Conservation (phyloP, 2,797 vertebrate species). For the Anableps anableps region DNA sequence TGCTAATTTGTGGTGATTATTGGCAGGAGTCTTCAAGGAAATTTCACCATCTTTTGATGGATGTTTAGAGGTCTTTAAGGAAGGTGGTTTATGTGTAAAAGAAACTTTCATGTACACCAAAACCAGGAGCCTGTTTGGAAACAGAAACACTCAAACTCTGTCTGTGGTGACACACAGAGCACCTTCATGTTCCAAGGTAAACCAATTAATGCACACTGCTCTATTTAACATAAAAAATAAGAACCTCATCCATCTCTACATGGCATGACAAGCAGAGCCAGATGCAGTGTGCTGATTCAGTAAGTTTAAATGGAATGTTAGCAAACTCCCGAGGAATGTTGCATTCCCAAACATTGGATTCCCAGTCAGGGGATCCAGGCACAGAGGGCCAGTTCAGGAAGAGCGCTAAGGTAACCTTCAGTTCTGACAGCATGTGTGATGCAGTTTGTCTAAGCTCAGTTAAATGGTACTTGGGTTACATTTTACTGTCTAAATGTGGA, state of each 20-base stretch:
- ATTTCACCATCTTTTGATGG: slow-evolving; percentile 18
- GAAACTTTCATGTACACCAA: slow-evolving; percentile 68
- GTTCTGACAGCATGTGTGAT: slow-evolving; percentile 11
- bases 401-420: slow-evolving; percentile 26
- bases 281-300: slow-evolving; percentile 76
- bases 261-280: slow-evolving; percentile 65
- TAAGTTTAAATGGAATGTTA: slow-evolving; percentile 75
- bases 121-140: slow-evolving; percentile 54
- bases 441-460: slow-evolving; percentile 3
- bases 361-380: slow-evolving; percentile 58
- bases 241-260: slow-evolving; percentile 47
- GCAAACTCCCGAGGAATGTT: slow-evolving; percentile 77
- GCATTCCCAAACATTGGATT: slow-evolving; percentile 65
- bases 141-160: slow-evolving; percentile 57
- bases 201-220: slow-evolving; percentile 46
- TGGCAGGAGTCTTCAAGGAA: neutral
- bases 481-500: neutral
- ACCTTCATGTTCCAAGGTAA: slow-evolving; percentile 38
- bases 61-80: slow-evolving; percentile 15
- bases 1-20: neutral
- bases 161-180: slow-evolving; percentile 35
- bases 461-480: neutral
- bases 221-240: slow-evolving; percentile 2
- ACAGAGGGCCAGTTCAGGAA: slow-evolving; percentile 53
- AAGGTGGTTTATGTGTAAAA: slow-evolving; percentile 49